Conservation (phyloP, 92 coral and sea anemone species). For the Bergia sp. region DNA sequence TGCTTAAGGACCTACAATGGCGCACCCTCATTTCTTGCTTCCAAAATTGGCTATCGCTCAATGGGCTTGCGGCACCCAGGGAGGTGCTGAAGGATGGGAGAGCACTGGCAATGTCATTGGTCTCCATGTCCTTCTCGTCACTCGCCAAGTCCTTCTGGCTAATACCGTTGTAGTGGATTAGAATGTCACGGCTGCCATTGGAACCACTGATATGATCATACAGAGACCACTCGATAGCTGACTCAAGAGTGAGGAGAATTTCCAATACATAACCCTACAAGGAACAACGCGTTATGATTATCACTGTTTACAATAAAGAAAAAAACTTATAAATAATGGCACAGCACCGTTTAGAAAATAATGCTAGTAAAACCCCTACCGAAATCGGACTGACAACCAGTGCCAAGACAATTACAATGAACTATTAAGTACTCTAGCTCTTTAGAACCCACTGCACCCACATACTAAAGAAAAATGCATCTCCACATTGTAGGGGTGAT, state of each 20-base stretch:
- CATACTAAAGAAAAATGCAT: too few relatives aligned
- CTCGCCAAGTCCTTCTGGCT: constrained; percentile 51
- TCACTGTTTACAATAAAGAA: neutral
- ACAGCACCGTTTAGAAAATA: neutral
- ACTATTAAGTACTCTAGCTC: neutral
- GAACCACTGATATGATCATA: constrained; percentile 61
- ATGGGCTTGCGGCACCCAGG: constrained; percentile 65
- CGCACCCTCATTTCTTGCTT: constrained; percentile 49
- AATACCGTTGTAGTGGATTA: constrained; percentile 44
- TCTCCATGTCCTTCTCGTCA: constrained; percentile 69
- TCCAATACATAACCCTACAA: constrained; percentile 96
- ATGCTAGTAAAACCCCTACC: neutral
- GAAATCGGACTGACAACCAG: neutral
- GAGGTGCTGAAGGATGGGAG: constrained; percentile 66
- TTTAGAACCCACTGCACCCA: neutral
- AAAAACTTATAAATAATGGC: too few relatives aligned
- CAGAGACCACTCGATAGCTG: constrained; percentile 89
- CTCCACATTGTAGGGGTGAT: neutral
- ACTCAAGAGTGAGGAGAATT: constrained; percentile 86
- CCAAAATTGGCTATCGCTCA: constrained; percentile 37
- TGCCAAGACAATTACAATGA: neutral
- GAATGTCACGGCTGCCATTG: constrained; percentile 65
- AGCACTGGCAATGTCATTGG: constrained; percentile 61
- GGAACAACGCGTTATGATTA: neutral
- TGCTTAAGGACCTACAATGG: constrained; percentile 89